These are phyloP conservation scores for Austrolebias charrua DNA, from an alignment of 2,797 vertebrate genomes.

Conservation along the genomic window DNA sequence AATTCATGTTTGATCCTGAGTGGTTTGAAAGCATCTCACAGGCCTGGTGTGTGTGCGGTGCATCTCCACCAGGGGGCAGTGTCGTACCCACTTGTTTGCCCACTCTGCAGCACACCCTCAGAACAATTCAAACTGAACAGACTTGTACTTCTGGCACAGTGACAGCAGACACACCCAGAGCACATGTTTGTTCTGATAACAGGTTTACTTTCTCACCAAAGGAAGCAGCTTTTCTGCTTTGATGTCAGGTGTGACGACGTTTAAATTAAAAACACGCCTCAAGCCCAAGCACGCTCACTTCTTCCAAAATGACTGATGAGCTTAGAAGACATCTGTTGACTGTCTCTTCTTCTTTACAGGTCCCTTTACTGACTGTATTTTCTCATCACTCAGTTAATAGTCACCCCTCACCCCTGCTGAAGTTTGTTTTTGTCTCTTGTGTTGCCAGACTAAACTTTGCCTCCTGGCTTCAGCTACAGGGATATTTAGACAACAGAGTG, in stretches of 20 bases:
- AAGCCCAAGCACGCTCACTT: background rate
- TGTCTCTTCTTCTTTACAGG: background rate
- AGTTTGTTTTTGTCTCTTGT: background rate
- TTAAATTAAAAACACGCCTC: background rate
- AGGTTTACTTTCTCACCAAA: constrained; percentile 22
- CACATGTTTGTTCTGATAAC: constrained; percentile 24
- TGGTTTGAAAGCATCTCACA: no score
- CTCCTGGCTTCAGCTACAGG: background rate
- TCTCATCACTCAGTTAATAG: background rate
- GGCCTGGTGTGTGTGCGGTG: background rate
- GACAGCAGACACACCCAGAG: constrained; percentile 49
- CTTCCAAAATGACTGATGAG: background rate
- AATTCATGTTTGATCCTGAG: no score
- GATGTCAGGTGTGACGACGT: background rate
- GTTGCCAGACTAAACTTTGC: background rate
- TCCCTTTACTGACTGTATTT: background rate
- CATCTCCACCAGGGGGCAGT: constrained; percentile 46
- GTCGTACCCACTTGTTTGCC: constrained; percentile 1
- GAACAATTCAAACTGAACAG: constrained; percentile 31
- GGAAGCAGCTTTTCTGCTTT: background rate
- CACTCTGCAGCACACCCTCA: background rate
- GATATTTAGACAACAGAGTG: background rate
- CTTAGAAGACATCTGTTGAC: background rate
- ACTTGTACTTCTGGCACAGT: constrained; percentile 52
- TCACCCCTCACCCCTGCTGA: background rate